These are phyloP conservation scores for Oryzias celebensis DNA, from an alignment of 2,113 vertebrate species.

Conservation along the genomic window DNA sequence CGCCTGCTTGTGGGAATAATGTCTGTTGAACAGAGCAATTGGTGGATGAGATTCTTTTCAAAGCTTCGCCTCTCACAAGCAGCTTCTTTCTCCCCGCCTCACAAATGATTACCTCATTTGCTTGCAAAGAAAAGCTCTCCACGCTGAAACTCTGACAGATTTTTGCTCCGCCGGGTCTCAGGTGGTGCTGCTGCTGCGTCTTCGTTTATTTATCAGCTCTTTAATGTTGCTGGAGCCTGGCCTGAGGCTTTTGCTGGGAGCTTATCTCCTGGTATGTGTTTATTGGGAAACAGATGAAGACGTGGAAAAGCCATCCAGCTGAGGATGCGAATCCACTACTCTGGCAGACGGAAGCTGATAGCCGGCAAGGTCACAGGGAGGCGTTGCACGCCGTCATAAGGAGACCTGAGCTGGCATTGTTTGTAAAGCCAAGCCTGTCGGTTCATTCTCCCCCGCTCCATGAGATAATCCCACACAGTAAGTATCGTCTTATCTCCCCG, in stretches of 20 bases:
- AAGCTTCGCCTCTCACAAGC: slow-evolving; percentile 29
- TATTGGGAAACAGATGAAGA: slow-evolving; percentile 40
- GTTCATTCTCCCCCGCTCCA: slow-evolving; percentile 1
- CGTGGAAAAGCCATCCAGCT: slow-evolving; percentile 15
- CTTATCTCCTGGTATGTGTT: slow-evolving; percentile 33
- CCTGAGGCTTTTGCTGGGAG: slow-evolving; percentile 17
- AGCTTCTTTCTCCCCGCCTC: slow-evolving; percentile 36
- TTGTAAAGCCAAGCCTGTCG: slow-evolving; percentile 21
- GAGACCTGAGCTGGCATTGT: slow-evolving; percentile 14
- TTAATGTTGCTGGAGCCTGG: slow-evolving; percentile 34
- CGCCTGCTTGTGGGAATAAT: slow-evolving; percentile 37
- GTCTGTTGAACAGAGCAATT: slow-evolving; percentile 34
- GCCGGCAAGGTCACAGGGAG: slow-evolving; percentile 34
- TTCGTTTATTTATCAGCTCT: slow-evolving; percentile 46
- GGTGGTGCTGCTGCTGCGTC: slow-evolving; percentile 32
- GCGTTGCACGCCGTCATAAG: background rate
- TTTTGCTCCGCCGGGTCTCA: slow-evolving; percentile 50
- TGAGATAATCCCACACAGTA: background rate
- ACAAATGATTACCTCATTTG: slow-evolving; percentile 49
- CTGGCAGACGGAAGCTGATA: slow-evolving; percentile 29
- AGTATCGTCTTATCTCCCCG: slow-evolving; percentile 13
- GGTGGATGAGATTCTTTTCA: slow-evolving; percentile 29
- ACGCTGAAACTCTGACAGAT: slow-evolving; percentile 59
- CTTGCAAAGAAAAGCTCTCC: slow-evolving; percentile 21
- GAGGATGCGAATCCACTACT: slow-evolving; percentile 30